phyloP scores from a whole-genome alignment of 2,113 vertebrate genomes.

The Otus sunia region DNA sequence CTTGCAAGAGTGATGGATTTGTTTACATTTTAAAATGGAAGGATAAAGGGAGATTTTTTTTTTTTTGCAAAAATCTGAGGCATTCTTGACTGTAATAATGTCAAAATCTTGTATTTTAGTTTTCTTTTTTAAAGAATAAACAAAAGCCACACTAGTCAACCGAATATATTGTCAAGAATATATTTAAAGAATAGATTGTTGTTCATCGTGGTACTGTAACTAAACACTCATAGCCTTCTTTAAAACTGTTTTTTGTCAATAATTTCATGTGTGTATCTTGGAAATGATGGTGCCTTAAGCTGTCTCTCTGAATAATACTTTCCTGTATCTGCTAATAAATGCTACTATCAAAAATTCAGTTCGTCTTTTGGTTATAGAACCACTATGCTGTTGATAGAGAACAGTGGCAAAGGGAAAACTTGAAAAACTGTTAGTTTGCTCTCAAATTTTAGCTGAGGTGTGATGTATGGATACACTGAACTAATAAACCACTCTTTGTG shows the following conservation, averaged over 20 bases:
- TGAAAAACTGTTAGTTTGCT: not conserved
- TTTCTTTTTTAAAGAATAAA: not conserved
- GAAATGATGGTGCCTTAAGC: constrained; percentile 43
- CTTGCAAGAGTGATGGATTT: not conserved
- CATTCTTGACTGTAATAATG: not conserved
- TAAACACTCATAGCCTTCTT: not conserved
- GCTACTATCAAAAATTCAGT: not conserved
- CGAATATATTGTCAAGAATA: not conserved
- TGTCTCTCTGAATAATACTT: not conserved
- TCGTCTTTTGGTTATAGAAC: not conserved
- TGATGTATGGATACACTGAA: not conserved
- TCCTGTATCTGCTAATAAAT: not conserved
- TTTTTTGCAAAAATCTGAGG: not conserved
- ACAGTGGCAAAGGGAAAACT: not conserved
- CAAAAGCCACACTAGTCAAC: not conserved
- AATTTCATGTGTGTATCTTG: not conserved
- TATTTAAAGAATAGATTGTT: not conserved
- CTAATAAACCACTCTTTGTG: not conserved
- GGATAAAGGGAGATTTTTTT: not conserved
- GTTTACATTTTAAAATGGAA: not conserved
- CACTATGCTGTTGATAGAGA: not conserved
- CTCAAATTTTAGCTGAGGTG: not conserved
- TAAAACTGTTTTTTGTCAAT: not conserved
- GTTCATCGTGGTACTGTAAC: not conserved
- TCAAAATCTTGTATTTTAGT: not conserved